Evolutionary conservation across 2,888 invertebrate genomes (phyloP).

Genomic region (Tortrix viridana): DNA sequence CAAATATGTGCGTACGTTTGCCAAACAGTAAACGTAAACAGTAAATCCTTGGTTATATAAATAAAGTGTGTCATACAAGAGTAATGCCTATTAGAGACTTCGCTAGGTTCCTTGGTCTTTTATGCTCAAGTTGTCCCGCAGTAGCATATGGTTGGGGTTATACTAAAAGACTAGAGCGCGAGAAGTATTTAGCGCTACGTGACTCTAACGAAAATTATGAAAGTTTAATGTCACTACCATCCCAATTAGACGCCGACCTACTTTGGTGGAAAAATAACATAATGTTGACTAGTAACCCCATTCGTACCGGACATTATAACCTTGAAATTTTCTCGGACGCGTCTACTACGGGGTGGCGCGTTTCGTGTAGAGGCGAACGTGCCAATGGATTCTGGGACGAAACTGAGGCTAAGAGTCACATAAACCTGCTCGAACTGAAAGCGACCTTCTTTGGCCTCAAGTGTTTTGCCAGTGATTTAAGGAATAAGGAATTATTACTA

Average conservation of each 20-base stretch:
- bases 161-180: conserved; percentile 13
- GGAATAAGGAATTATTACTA: conserved; percentile 32
- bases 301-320: too few species aligned
- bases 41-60: background rate
- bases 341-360: conserved; percentile 36
- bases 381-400: conserved; percentile 29
- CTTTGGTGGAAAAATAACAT: conserved; percentile 36
- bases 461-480: conserved; percentile 30
- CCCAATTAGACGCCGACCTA: background rate
- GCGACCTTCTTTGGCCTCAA: conserved; percentile 38
- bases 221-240: background rate
- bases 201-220: conserved; percentile 9
- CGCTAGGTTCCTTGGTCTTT: conserved; percentile 6
- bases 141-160: conserved; percentile 18
- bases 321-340: too few species aligned
- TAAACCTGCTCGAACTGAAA: conserved; percentile 36
- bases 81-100: background rate
- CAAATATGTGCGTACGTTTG: conserved; percentile 27
- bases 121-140: conserved; percentile 34
- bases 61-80: background rate
- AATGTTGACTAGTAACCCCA: too few species aligned
- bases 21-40: conserved; percentile 14
- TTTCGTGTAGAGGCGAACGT: conserved; percentile 22
- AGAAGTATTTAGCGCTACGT: conserved; percentile 8
- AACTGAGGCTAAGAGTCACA: conserved; percentile 5